Evolutionary conservation across 2,888 invertebrate genomes (phyloP).

Genomic region (Diarsia brunnea): DNA sequence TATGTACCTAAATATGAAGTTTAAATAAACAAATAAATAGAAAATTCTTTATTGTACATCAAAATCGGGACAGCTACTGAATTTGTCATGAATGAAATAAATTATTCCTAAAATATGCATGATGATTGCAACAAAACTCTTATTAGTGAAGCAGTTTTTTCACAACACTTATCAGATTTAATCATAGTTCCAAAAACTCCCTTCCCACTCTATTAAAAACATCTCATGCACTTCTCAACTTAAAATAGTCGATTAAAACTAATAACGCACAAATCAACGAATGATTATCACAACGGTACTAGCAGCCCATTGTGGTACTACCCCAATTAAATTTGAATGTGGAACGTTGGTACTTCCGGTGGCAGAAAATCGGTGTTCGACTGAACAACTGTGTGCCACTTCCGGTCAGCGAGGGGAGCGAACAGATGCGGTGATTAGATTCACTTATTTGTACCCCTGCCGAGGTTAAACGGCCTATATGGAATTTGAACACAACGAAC

Average conservation of each 20-base stretch:
- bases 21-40: too few species aligned
- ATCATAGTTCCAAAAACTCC: conserved; percentile 9
- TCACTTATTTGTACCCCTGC: conserved; percentile 80
- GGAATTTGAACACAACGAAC: conserved; percentile 71
- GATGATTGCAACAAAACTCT: background rate
- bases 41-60: too few species aligned
- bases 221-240: conserved; percentile 25
- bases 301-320: conserved; percentile 81
- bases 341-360: conserved; percentile 89
- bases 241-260: conserved; percentile 59
- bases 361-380: conserved; percentile 89
- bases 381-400: conserved; percentile 89
- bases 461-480: conserved; percentile 82
- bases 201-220: conserved; percentile 24
- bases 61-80: background rate
- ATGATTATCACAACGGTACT: conserved; percentile 78
- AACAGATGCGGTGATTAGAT: conserved; percentile 90
- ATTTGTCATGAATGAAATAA: background rate
- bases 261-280: conserved; percentile 60
- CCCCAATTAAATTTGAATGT: conserved; percentile 89
- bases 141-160: background rate
- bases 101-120: background rate
- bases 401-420: conserved; percentile 88
- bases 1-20: too few species aligned
- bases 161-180: background rate